phyloP scores from a whole-genome alignment of 2,113 vertebrate genomes.

The Notarius quadriscutis region DNA sequence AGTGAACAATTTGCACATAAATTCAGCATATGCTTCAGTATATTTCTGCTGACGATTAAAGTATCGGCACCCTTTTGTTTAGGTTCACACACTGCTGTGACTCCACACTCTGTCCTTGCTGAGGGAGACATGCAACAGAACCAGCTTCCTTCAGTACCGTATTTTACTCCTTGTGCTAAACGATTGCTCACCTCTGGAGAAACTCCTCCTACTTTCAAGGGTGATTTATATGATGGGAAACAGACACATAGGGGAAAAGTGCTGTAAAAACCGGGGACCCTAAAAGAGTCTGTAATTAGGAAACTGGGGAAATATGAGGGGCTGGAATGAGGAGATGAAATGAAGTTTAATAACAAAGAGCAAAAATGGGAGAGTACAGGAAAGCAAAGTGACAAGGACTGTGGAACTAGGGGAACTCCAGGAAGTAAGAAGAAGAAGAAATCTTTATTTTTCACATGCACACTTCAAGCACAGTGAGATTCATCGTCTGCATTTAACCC shows the following conservation, averaged over 20 bases:
- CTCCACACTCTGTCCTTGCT: neutral
- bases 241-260: neutral
- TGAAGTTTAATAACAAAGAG: neutral
- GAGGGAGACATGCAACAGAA: neutral
- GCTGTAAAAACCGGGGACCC: neutral
- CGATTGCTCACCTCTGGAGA: neutral
- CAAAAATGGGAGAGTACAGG: neutral
- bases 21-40: neutral
- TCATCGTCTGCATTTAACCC: too few species aligned
- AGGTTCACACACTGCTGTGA: neutral
- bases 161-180: neutral
- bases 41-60: neutral
- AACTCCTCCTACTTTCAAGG: neutral
- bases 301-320: neutral
- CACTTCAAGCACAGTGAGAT: too few species aligned
- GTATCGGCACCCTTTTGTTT: neutral
- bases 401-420: neutral
- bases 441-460: too few species aligned
- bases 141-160: neutral
- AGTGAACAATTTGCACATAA: neutral
- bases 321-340: neutral
- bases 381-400: neutral
- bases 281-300: neutral
- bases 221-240: constrained; percentile 5
- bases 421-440: neutral